These are phyloP conservation scores for Pseudomyrmex sp. DNA, from an alignment of 1,140 invertebrate genomes.

Conservation along the genomic window DNA sequence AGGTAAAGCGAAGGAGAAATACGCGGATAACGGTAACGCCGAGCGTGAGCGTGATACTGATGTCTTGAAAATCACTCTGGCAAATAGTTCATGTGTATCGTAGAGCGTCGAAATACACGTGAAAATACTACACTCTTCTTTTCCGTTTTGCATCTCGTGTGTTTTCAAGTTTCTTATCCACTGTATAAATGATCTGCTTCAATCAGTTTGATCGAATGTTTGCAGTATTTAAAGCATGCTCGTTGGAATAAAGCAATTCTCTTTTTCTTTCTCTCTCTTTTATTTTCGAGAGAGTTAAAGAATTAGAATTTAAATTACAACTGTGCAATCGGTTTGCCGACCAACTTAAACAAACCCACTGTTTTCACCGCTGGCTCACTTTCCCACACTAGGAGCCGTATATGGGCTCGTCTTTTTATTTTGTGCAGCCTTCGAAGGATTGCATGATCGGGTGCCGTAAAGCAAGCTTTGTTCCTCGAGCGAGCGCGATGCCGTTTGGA, in stretches of 20 bases:
- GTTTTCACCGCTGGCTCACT: slow-evolving; percentile 55
- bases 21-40: slow-evolving; percentile 68
- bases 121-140: slow-evolving; percentile 12
- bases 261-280: not conserved
- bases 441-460: slow-evolving; percentile 61
- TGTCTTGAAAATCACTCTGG: slow-evolving; percentile 36
- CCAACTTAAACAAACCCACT: slow-evolving; percentile 56
- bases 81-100: slow-evolving; percentile 19
- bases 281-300: slow-evolving; percentile 8
- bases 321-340: slow-evolving; percentile 36
- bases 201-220: not conserved
- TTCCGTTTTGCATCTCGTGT: not conserved
- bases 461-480: slow-evolving; percentile 25
- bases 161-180: not conserved
- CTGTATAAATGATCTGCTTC: not conserved
- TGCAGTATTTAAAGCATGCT: not conserved
- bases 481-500: not conserved
- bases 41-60: slow-evolving; percentile 70
- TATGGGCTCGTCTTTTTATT: slow-evolving; percentile 72
- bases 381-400: slow-evolving; percentile 66
- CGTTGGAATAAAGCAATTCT: not conserved
- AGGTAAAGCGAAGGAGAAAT: slow-evolving; percentile 61
- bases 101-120: slow-evolving; percentile 13
- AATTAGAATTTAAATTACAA: slow-evolving; percentile 69
- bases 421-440: slow-evolving; percentile 63